Evolutionary conservation across 2,888 invertebrate genomes (phyloP).

Genomic region (Tetropium fuscum): DNA sequence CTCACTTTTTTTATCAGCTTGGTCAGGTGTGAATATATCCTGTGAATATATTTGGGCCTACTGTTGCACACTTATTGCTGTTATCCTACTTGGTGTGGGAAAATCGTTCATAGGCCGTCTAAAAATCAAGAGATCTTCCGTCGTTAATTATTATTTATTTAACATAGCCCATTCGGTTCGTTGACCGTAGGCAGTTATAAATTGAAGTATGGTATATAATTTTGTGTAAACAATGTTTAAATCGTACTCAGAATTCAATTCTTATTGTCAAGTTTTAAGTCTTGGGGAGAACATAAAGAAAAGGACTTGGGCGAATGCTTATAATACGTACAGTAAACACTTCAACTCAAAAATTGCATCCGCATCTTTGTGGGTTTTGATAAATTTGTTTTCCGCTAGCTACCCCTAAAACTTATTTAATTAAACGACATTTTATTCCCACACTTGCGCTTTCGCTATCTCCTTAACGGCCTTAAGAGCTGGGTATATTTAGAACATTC

Average conservation of each 20-base stretch:
- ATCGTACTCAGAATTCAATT: conserved; percentile 51
- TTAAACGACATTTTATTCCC: conserved; percentile 29
- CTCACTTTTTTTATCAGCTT: conserved; percentile 27
- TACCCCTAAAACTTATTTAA: conserved; percentile 39
- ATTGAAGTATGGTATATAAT: conserved; percentile 53
- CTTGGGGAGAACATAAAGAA: conserved; percentile 39
- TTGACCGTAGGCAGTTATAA: conserved; percentile 41
- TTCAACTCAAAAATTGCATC: conserved; percentile 55
- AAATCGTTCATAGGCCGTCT: neutral
- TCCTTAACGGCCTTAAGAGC: no score
- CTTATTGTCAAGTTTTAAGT: conserved; percentile 39
- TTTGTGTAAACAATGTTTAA: conserved; percentile 53
- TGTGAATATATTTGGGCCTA: neutral
- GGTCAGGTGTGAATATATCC: neutral
- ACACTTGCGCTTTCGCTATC: conserved; percentile 16
- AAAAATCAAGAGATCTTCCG: conserved; percentile 19
- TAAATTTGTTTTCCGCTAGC: conserved; percentile 53
- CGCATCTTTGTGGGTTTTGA: conserved; percentile 53
- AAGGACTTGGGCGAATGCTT: conserved; percentile 43
- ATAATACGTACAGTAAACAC: conserved; percentile 56
- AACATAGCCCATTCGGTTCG: conserved; percentile 36
- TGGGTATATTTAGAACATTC: no score
- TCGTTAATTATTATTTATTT: conserved; percentile 32
- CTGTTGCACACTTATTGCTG: conserved; percentile 13
- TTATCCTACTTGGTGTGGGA: conserved; percentile 4